phyloP scores from a whole-genome alignment of 2,888 invertebrate genomes.

The Xylota sylvarum region DNA sequence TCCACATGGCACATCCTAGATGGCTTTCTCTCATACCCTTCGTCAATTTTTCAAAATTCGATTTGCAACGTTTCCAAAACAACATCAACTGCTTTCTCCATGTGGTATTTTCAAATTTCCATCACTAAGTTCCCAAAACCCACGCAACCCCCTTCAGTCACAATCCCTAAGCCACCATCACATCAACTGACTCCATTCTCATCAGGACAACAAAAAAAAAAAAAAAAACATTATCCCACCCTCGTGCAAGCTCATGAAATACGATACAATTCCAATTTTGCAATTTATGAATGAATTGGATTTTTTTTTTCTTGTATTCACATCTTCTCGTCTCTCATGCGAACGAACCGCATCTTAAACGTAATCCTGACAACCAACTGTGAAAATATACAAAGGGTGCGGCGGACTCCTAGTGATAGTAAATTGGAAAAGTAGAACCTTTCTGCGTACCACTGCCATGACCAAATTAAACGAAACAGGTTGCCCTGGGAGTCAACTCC shows the following conservation, averaged over 20 bases:
- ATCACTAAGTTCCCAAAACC: conserved; percentile 17
- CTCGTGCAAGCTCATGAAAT: conserved; percentile 53
- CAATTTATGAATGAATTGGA: conserved; percentile 72
- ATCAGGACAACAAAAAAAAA: neutral
- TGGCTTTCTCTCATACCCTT: conserved; percentile 26
- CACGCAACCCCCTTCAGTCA: conserved; percentile 12
- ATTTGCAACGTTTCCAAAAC: conserved; percentile 67
- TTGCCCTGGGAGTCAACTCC: conserved; percentile 30
- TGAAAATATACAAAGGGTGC: conserved; percentile 33
- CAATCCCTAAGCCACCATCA: neutral
- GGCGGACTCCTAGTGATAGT: conserved; percentile 14
- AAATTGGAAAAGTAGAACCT: conserved; percentile 32
- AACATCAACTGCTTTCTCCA: conserved; percentile 48
- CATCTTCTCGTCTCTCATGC: conserved; percentile 31
- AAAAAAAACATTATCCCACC: conserved; percentile 28
- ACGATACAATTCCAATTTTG: conserved; percentile 63
- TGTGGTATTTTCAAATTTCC: conserved; percentile 28
- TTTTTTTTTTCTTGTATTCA: conserved; percentile 17
- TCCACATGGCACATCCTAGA: conserved; percentile 63
- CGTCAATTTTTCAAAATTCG: conserved; percentile 55
- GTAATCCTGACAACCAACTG: conserved; percentile 56
- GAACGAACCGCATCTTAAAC: conserved; percentile 47
- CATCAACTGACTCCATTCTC: neutral
- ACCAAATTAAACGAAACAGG: conserved; percentile 56
- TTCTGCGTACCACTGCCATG: conserved; percentile 20